phyloP scores from a whole-genome alignment of 2,888 invertebrate species.

The Malthinus seriepunctatus region DNA sequence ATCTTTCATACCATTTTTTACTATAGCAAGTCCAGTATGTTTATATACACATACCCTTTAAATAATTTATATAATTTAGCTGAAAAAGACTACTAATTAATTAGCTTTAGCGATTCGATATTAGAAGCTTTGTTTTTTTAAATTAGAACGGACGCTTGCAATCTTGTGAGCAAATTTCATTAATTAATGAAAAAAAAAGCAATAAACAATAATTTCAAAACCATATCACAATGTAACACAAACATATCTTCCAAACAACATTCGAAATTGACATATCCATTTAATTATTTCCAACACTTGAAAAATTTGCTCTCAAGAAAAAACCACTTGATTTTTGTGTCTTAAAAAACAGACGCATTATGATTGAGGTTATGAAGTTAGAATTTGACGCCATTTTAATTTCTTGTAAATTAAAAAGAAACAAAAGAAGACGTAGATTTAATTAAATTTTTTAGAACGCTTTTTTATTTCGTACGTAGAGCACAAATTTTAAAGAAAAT shows the following conservation, averaged over 20 bases:
- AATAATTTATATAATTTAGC: slow-evolving; percentile 36
- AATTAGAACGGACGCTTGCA: slow-evolving; percentile 26
- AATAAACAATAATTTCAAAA: slow-evolving; percentile 12
- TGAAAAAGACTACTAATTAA: slow-evolving; percentile 25
- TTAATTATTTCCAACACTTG: slow-evolving; percentile 15
- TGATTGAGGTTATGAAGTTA: no score
- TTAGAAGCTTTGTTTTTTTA: slow-evolving; percentile 27
- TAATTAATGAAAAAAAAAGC: neutral
- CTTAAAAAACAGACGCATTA: neutral
- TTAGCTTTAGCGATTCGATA: slow-evolving; percentile 33
- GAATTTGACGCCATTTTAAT: no score
- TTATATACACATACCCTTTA: slow-evolving; percentile 46
- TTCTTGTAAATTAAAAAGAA: no score
- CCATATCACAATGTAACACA: neutral
- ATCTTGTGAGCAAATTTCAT: slow-evolving; percentile 29
- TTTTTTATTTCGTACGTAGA: no score
- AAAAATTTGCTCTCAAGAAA: slow-evolving; percentile 28
- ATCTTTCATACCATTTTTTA: slow-evolving; percentile 51
- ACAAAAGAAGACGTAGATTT: no score
- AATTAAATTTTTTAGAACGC: no score
- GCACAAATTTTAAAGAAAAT: no score
- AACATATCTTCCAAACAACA: slow-evolving; percentile 17
- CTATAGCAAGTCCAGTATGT: slow-evolving; percentile 47
- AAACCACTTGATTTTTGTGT: slow-evolving; percentile 25
- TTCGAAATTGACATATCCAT: slow-evolving; percentile 3